Base-by-base conservation (phyloP, 2,113 vertebrate species). In the Rostratula benghalensis region DNA sequence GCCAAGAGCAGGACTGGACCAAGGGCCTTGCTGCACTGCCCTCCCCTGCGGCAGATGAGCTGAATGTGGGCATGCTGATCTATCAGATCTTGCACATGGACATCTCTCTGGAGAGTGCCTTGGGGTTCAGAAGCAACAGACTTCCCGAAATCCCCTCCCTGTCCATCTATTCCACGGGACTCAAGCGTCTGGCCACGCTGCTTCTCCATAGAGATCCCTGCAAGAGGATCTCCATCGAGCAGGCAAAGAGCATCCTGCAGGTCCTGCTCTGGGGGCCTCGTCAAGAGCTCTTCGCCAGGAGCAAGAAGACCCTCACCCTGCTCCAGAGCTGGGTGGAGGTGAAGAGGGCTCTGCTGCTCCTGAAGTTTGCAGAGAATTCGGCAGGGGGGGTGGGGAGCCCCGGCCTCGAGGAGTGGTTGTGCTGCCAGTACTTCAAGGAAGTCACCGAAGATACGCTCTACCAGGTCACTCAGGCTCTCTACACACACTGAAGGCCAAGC, bases 201-300 rank as follows among this genome's bases (percentile, higher is more conserved):
- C 98, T 99, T 10, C 97, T 97, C 41, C 95, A 91, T 25, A 83
- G 86, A 37, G 94, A 97, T 1, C 93, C 96, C 14, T 43, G 30
- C 7, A n/a, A 56, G 54, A 96, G 94, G 61, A 50, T 94, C 59
- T 95, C 98, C 61, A 46, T 97, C 9, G n/a, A 80, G 50, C 91
- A 84, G 84, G 92, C 92, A 3, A 94, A 90, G 67, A 75, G n/a
- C 22, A 94, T 96, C 22, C 97, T 99, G 82, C 98, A 98, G 97
- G 97, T 95, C 31, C 95, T 99, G 83, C 98, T 99, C 82, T 99
- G 99, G 98, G 99, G 98, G 4, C 99, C 98, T 0, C 95, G 86
- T 11, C 81, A 80, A 11, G 91, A 97, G 28, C 95, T 98, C 77
- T 95, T 97, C 6, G 83, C 96, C 60, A 78, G 64, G n/a, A 87